Base-by-base conservation (phyloP, 2,888 invertebrate species). In the Pseudeuparius sepicola region DNA sequence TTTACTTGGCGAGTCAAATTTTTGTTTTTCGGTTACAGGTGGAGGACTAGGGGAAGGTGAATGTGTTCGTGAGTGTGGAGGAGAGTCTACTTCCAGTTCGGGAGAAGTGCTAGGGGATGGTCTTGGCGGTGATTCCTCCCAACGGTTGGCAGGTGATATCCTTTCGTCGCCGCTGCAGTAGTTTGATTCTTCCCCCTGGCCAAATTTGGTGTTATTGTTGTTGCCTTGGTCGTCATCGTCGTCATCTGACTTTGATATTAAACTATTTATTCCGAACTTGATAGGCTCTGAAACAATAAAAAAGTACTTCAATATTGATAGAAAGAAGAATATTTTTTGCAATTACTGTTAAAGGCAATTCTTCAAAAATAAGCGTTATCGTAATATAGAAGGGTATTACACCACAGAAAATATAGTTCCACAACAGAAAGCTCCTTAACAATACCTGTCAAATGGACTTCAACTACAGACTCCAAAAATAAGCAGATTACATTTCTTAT, bases 231-330 rank as follows among this genome's bases (percentile, higher is more conserved):
- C 70, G 43, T 78, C 76, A 32, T 78, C 78, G 14, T 71, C 71
- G 37, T 66, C 67, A 16, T 67, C 66, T 24, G 73, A 73, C 47
- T 73, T 70, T 11, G 71, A 72, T 17, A 88, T 82, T 48, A 88
- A 64, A 40, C 87, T 77, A 59, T 76, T 84, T 52, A 88, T 79
- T 39, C 87, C 85, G 53, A 87, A 88, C 53, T 86, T 85, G 53
- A 87, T 76, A 57, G 80, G 78, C 54, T 84, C 87, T 86, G 75
- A 3, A 71, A 71, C 43, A 41, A 59, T 45, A 45, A 49, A 24
- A 29, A 29, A n/a, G n/a, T n/a, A n/a, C n/a, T n/a, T n/a, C n/a
- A n/a, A 15, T 27, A 24, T 31, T 13, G 29, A 29, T 16, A 9
- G 16, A 29, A 26, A 31, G 9, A 7, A 20, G 7, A 20, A 7